Conservation (phyloP, 2,797 vertebrate species). For the Columba guinea region DNA sequence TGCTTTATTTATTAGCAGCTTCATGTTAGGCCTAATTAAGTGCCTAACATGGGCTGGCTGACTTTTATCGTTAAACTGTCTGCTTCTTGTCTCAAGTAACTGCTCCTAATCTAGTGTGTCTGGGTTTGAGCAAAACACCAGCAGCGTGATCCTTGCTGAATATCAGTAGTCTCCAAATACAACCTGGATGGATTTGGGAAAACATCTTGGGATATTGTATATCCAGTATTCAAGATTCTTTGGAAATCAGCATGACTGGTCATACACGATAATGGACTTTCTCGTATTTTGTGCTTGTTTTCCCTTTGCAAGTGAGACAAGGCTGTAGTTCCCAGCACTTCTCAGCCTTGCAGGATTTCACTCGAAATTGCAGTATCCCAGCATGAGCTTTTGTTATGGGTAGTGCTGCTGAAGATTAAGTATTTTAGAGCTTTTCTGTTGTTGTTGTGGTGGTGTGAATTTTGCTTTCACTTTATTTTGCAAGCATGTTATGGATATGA, state of each 20-base stretch:
- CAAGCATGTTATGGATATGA: fast-evolving
- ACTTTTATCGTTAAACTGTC: background rate
- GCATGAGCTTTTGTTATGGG: background rate
- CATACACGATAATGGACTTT: fast-evolving
- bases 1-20: background rate
- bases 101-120: background rate
- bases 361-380: background rate
- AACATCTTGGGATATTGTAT: background rate
- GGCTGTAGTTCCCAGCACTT: background rate
- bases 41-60: background rate
- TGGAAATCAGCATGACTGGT: background rate
- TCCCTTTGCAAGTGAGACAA: background rate
- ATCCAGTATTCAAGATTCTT: background rate
- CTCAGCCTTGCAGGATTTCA: background rate
- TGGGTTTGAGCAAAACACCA: background rate
- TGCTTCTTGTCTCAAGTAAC: background rate
- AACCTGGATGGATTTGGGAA: background rate
- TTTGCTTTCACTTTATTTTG: background rate
- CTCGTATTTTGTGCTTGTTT: background rate
- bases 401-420: background rate
- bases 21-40: background rate
- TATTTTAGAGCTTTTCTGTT: background rate
- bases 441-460: background rate
- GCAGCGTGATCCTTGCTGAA: background rate
- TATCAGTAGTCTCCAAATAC: background rate